phyloP scores from a whole-genome alignment of 2,888 invertebrate species.

The Adineta ricciae region DNA sequence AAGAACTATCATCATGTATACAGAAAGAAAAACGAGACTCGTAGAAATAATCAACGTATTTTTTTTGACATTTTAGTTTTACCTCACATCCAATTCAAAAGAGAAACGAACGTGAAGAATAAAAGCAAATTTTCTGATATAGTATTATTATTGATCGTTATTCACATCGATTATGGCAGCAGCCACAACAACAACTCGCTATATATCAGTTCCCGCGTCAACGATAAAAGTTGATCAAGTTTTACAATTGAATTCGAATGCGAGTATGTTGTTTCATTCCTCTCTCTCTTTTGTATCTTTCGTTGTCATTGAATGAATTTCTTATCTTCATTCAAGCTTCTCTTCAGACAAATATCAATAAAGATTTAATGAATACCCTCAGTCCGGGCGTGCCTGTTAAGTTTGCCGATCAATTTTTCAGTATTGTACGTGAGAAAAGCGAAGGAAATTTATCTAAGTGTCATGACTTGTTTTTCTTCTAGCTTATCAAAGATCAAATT shows the following conservation, averaged over 20 bases:
- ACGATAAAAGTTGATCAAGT: background rate
- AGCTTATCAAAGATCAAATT: conserved; percentile 2
- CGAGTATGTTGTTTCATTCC: background rate
- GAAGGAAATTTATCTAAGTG: background rate
- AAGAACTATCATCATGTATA: background rate
- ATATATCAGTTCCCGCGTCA: background rate
- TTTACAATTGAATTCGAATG: background rate
- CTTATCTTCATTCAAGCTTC: background rate
- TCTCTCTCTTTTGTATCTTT: background rate
- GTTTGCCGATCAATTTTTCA: background rate
- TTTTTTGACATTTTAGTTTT: background rate
- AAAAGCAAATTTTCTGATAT: background rate
- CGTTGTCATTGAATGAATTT: background rate
- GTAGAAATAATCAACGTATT: background rate
- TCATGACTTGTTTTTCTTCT: too few relatives aligned
- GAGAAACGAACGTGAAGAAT: background rate
- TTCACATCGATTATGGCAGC: background rate
- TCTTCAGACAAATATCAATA: background rate
- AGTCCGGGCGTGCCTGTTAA: background rate
- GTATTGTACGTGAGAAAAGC: background rate
- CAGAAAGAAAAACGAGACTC: background rate
- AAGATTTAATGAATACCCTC: background rate
- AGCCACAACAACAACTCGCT: too few relatives aligned
- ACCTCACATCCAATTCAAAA: background rate
- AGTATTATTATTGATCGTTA: background rate